phyloP scores from a whole-genome alignment of 23 tunicate genomes.

The Styela clava region DNA sequence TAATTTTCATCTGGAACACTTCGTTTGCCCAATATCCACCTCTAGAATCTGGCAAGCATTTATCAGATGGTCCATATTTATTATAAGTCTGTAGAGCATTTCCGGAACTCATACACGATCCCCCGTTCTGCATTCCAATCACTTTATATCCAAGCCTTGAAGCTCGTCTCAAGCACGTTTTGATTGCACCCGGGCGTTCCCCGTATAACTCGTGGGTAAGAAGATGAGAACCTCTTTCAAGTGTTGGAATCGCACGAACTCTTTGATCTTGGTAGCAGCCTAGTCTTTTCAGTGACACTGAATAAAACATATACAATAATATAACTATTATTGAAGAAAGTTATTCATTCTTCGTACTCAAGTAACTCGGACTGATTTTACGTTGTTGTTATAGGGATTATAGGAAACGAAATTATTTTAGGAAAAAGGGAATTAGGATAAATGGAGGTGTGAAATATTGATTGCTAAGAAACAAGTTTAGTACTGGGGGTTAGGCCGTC shows the following conservation, averaged over 20 bases:
- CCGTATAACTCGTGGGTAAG: background rate
- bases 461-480: too few relatives aligned
- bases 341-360: too few relatives aligned
- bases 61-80: conserved; percentile 16
- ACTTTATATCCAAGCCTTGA: background rate
- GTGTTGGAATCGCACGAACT: conserved; percentile 14
- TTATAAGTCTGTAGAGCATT: background rate
- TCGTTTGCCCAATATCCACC: conserved; percentile 33
- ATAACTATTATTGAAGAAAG: too few relatives aligned
- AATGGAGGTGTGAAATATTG: too few relatives aligned
- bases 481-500: too few relatives aligned
- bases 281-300: conserved; percentile 12
- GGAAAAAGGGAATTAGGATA: too few relatives aligned
- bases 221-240: background rate
- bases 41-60: background rate
- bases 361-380: too few relatives aligned
- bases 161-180: conserved; percentile 3
- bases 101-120: conserved; percentile 18
- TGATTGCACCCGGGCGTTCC: background rate
- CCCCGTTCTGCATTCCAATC: conserved; percentile 27
- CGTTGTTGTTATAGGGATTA: too few relatives aligned
- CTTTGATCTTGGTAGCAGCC: conserved; percentile 4
- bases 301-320: too few relatives aligned
- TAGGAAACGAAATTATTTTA: too few relatives aligned
- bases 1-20: background rate